Evolutionary conservation across 2,888 invertebrate species (phyloP), one percentile per base, ranked within the genome.

Genomic region (Teleiodes luculella): DNA sequence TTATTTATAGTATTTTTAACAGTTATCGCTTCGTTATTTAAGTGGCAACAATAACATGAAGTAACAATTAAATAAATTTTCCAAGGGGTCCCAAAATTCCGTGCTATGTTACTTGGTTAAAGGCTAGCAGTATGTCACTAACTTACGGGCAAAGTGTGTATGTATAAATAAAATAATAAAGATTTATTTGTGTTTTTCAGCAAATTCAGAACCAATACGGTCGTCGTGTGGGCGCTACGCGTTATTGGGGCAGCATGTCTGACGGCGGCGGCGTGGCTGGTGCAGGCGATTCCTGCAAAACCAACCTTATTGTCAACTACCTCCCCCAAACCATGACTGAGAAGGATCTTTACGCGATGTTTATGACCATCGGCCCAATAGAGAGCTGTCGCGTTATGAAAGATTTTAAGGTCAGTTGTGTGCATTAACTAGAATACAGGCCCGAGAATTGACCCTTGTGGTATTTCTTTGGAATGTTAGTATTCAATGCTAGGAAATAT

Each of bases 301-400:
- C 96, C 55, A 98, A 98, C 90, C 92, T 98, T 67, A 98, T 98
- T 66, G 95, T 98, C 73, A 98, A 98, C 91, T 98, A 98, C 84
- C 92, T 98, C 70, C 98, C 98, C 30, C 98, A 98, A 87, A 95
- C 94, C 70, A 95, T 98, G 91, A 95, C 96, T 1, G 98, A 98
- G 80, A 95, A 95, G 76, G 97, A 97, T 73, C 91, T 98, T 55
- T 95, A 95, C 77, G 94, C 95, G 62, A 93, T 98, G 91, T 98
- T 98, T 83, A 93, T 95, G 67, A 94, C 95, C 52, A 94, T 97
- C 66, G 98, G 98, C 49, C 95, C 95, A 18, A 93, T 98, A 46
- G 97, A 97, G 77, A 96, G 95, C 67, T 96, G 96, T 79, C 92
- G 97, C 68, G 96, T 98, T 68, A 97, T 97, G 96, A 94, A 95